A percentile compares a stretch with the other conserved stretches of the same genome.
phyloP scores from a whole-genome alignment of 2,797 vertebrate genomes.

The Molossus alvarezi region DNA sequence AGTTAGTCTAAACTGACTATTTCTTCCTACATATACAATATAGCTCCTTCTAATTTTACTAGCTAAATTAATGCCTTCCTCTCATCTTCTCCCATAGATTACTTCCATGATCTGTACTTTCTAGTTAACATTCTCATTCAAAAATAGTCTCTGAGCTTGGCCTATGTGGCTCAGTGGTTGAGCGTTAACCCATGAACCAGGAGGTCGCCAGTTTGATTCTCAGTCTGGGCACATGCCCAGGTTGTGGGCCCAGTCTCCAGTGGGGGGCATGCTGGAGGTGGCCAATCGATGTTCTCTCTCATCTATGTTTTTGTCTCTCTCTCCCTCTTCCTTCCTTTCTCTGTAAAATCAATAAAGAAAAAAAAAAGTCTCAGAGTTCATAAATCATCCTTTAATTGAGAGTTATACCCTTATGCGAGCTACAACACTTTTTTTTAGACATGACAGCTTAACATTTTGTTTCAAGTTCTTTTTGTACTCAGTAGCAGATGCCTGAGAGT shows the following conservation, averaged over 20 bases:
- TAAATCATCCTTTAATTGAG: constrained; percentile 6
- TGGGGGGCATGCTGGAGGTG: no score
- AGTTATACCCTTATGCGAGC: neutral
- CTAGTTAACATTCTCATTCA: constrained; percentile 29
- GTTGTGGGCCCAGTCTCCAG: no score
- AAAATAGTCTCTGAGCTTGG: neutral
- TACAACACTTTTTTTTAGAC: neutral
- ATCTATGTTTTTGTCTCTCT: no score
- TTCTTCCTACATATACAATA: neutral
- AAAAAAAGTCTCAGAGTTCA: neutral
- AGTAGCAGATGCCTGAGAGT: neutral
- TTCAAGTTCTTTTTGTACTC: neutral
- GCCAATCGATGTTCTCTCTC: no score
- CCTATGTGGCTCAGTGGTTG: no score
- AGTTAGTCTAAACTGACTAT: neutral
- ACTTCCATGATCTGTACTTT: neutral
- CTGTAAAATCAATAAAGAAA: no score
- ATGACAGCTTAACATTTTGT: constrained; percentile 47
- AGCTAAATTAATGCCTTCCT: neutral
- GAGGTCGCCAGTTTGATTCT: no score
- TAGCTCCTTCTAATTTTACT: neutral
- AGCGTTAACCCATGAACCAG: no score
- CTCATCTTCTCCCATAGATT: constrained; percentile 3
- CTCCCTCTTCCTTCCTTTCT: no score
- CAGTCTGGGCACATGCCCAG: no score